A percentile compares a stretch with the other conserved stretches of the same genome.
These are phyloP conservation scores for Lissonota sp. DNA, from an alignment of 2,888 invertebrate species.

Conservation along the genomic window DNA sequence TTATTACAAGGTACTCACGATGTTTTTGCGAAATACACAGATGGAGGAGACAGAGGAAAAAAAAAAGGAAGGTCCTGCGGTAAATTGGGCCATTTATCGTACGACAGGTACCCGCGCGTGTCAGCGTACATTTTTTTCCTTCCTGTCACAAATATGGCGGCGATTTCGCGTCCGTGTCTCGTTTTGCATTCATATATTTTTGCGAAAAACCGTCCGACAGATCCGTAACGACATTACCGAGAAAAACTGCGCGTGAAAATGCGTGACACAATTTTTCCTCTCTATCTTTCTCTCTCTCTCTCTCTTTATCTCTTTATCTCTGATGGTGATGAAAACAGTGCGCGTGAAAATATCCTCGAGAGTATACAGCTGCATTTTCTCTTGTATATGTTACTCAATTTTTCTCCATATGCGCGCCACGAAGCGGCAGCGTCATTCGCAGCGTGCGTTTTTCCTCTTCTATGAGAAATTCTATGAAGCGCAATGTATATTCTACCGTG, in stretches of 20 bases:
- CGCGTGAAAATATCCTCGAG: conserved; percentile 33
- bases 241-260: conserved; percentile 45
- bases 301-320: conserved; percentile 26
- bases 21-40: too few species aligned
- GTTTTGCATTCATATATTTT: conserved; percentile 51
- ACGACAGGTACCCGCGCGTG: too few species aligned
- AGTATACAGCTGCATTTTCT: not conserved
- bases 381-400: conserved; percentile 54
- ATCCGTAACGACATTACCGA: conserved; percentile 52
- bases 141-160: conserved; percentile 24
- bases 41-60: too few species aligned
- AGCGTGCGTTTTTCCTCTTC: conserved; percentile 7
- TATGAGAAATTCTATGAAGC: not conserved
- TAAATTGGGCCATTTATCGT: too few species aligned
- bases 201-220: conserved; percentile 41
- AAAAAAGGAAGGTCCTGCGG: too few species aligned
- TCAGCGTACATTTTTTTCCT: conserved; percentile 33
- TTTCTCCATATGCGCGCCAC: conserved; percentile 18
- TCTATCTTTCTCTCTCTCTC: conserved; percentile 1
- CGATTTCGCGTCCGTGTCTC: conserved; percentile 2
- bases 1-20: too few species aligned
- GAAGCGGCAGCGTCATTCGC: conserved; percentile 5
- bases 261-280: conserved; percentile 19
- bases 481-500: conserved; percentile 28
- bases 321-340: conserved; percentile 48